Base-by-base conservation (phyloP, 2,797 vertebrate species). In the Brachyrhaphis roseni region DNA sequence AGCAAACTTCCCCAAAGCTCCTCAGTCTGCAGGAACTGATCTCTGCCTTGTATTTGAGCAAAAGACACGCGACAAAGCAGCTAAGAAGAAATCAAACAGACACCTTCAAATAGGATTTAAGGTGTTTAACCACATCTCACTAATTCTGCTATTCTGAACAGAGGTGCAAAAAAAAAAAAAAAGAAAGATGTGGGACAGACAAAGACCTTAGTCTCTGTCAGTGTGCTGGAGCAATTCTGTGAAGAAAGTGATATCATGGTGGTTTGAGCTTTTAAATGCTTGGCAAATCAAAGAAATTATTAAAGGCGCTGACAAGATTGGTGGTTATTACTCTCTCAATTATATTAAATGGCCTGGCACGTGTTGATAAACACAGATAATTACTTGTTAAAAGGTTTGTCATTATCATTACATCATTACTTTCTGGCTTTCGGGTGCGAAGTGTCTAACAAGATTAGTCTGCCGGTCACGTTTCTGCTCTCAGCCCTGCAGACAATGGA, bases 61-160 rank as follows among this genome's bases (percentile, higher is more conserved):
- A 84, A 79, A 90, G 87, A 85, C 83, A 43, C 66, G 51, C 84
- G 89, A 94, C 93, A 95, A 95, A 94, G 93, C 92, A 88, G 93
- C 90, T 93, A 92, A 93, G 92, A 92, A 88, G 87, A 93, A 91
- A 77, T 86, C 93, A 93, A 94, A 95, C 94, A 95, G 91, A 75
- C 85, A 91, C 90, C 87, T 93, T 92, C 59, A 87, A 91, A 94
- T 89, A 87, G 90, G 93, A 94, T 91, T 92, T 93, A 85, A 81
- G 84, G 88, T 92, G 90, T 92, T 94, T 91, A 93, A 91, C 86
- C 89, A 88, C 88, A 88, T 89, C 90, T 93, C 79, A 87, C 84
- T 94, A 89, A 85, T 89, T 81, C 79, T 78, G 74, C 73, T 85
- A 36, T 18, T 73, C 49, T 80, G 77, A 79, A 46, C 31, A 78